Percentiles rank a stretch among this genome's conserved stretches.
Evolutionary conservation across 2,113 vertebrate species (phyloP).

Genomic region (Aldabrachelys gigantea): DNA sequence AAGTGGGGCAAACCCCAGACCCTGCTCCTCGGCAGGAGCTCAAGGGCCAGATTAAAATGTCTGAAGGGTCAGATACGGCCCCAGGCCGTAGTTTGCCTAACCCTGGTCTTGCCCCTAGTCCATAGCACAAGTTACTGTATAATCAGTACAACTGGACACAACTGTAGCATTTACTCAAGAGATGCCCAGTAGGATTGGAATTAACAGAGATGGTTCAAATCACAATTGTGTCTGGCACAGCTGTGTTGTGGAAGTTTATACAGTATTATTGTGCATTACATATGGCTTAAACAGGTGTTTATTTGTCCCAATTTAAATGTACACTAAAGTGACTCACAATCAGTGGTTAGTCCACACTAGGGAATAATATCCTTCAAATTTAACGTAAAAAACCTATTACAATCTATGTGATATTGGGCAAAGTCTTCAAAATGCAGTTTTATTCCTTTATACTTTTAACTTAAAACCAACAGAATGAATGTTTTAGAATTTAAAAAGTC

Average conservation of each 20-base stretch:
- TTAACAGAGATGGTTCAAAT: rapidly evolving
- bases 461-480: not conserved
- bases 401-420: not conserved
- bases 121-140: rapidly evolving
- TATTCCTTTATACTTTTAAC: not conserved
- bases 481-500: not conserved
- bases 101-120: not conserved
- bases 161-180: rapidly evolving
- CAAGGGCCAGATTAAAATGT: too few species aligned
- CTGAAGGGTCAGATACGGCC: too few species aligned
- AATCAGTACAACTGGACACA: not conserved
- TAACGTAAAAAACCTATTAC: not conserved
- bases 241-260: not conserved
- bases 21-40: too few species aligned
- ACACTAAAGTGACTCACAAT: rapidly evolving
- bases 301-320: not conserved
- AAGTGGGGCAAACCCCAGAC: too few species aligned
- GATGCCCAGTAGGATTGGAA: rapidly evolving
- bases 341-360: not conserved
- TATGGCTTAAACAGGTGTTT: rapidly evolving
- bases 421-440: not conserved
- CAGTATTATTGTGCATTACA: too few species aligned
- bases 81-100: too few species aligned
- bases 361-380: rapidly evolving
- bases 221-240: rapidly evolving